Evolutionary conservation across 2,113 vertebrate species (phyloP).

Genomic region (Asarcornis scutulata): DNA sequence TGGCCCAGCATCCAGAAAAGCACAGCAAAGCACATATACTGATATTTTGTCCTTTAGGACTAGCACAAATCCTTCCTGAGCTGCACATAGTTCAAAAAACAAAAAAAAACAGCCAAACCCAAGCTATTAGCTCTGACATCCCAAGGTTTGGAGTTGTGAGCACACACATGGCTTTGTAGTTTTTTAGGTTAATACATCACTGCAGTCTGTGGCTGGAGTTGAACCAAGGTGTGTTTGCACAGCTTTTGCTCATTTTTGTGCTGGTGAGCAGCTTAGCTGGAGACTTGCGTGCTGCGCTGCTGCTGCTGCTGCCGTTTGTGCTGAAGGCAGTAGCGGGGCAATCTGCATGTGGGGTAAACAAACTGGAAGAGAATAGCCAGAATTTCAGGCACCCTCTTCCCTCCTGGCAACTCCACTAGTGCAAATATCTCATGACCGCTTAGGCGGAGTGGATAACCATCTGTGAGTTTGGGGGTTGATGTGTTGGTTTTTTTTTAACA

Average conservation of each 20-base stretch:
- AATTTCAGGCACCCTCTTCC: not conserved
- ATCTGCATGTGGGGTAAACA: constrained; percentile 1
- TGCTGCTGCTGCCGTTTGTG: constrained; percentile 8
- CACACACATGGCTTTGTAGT: not conserved
- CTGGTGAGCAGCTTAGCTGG: not conserved
- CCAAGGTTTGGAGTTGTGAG: not conserved
- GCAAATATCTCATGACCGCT: not conserved
- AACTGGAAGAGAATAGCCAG: constrained; percentile 18
- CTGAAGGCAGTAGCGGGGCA: not conserved
- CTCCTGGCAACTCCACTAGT: not conserved
- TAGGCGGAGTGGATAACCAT: not conserved
- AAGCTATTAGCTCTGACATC: not conserved
- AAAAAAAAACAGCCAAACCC: not conserved
- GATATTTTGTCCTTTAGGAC: constrained; percentile 24
- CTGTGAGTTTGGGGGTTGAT: not conserved
- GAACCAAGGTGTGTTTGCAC: not conserved
- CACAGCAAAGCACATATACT: not conserved
- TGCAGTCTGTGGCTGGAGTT: not conserved
- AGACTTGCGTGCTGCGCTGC: not conserved
- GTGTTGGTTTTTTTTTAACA: not conserved
- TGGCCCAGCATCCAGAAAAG: constrained; percentile 15
- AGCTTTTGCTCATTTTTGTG: not conserved
- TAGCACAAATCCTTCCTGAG: not conserved
- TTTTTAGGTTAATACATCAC: not conserved
- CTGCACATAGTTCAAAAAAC: not conserved